These are phyloP conservation scores for Ips nitidus DNA, from an alignment of 1,140 invertebrate genomes.

Conservation along the genomic window DNA sequence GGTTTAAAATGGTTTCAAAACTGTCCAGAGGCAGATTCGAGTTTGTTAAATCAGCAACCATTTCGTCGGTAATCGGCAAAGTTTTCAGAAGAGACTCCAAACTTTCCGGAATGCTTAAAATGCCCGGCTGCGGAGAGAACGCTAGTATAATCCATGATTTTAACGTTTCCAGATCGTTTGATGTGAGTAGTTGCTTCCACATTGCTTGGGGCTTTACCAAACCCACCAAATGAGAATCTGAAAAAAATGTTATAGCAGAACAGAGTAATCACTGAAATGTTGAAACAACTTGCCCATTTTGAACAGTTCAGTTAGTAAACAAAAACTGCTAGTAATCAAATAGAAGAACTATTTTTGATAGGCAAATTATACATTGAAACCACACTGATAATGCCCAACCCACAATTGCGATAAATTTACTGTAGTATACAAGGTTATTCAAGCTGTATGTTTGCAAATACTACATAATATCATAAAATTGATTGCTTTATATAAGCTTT, in stretches of 20 bases:
- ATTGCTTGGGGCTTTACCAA: constrained; percentile 55
- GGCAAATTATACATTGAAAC: too few species aligned
- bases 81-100: constrained; percentile 56
- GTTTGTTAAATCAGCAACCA: constrained; percentile 54
- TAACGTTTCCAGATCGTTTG: constrained; percentile 56
- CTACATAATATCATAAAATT: too few species aligned
- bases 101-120: constrained; percentile 53
- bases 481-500: too few species aligned
- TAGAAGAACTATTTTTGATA: too few species aligned
- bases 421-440: too few species aligned
- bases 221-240: constrained; percentile 56
- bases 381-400: too few species aligned
- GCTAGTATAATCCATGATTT: constrained; percentile 57
- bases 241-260: constrained; percentile 38
- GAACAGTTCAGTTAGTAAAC: too few species aligned
- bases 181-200: constrained; percentile 57
- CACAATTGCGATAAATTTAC: too few species aligned
- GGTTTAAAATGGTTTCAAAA: constrained; percentile 48
- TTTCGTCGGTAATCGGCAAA: constrained; percentile 59
- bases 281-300: too few species aligned
- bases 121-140: constrained; percentile 53
- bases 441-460: too few species aligned
- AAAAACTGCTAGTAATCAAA: too few species aligned
- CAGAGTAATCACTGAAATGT: too few species aligned
- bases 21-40: constrained; percentile 22